phyloP scores from a whole-genome alignment of 2,797 vertebrate species.

The Sebastes flavidus region DNA sequence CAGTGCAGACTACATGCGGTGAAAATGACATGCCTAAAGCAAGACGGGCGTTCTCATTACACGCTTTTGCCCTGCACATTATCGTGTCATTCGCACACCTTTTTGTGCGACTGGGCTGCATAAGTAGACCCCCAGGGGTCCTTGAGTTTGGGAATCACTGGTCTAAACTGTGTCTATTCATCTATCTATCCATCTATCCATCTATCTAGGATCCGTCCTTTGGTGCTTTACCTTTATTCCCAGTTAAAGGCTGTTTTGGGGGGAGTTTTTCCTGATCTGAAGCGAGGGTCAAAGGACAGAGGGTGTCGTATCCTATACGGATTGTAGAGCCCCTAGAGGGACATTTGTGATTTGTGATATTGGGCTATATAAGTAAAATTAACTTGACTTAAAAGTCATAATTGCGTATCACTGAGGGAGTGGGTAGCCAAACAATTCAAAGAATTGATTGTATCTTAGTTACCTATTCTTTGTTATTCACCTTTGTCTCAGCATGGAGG shows the following conservation, averaged over 20 bases:
- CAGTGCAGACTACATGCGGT: too few relatives aligned
- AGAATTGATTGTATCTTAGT: too few relatives aligned
- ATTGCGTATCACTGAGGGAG: neutral
- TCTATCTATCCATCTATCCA: too few relatives aligned
- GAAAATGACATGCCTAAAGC: too few relatives aligned
- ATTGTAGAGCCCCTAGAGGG: neutral
- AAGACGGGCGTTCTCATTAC: too few relatives aligned
- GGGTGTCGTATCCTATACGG: neutral
- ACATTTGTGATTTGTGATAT: neutral
- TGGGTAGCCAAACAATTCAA: neutral
- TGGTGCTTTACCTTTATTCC: neutral
- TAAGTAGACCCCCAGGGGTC: too few relatives aligned
- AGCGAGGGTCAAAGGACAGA: neutral
- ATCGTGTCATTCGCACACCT: too few relatives aligned
- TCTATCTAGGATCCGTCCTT: neutral
- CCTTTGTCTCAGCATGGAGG: neutral
- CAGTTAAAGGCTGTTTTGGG: fast-evolving
- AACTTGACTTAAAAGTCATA: neutral
- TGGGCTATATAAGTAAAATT: too few relatives aligned
- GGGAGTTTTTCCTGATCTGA: neutral
- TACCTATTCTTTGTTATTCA: too few relatives aligned
- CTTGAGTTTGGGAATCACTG: too few relatives aligned
- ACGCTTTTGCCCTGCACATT: too few relatives aligned
- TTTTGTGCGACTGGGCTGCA: too few relatives aligned
- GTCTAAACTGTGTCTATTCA: fast-evolving